Conservation (phyloP, 2,797 vertebrate species). For the Ataeniobius toweri region DNA sequence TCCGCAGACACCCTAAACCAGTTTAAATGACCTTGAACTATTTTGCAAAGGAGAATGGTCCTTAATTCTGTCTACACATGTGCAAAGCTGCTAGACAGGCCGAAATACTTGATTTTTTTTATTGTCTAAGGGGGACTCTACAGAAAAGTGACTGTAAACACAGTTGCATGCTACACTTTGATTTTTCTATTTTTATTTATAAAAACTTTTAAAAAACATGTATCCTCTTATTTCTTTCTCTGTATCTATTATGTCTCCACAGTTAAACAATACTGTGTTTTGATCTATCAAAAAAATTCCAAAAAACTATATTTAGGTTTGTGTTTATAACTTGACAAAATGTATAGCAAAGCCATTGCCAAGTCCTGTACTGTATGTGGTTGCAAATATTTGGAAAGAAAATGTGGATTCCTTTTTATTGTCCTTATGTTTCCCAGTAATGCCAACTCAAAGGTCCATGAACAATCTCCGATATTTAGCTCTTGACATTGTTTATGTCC, state of each 20-base stretch:
- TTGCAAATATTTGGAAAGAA: neutral
- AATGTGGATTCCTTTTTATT: neutral
- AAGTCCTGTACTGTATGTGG: neutral
- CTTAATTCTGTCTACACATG: neutral
- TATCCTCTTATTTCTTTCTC: neutral
- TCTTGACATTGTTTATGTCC: conserved; percentile 10
- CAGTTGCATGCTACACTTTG: neutral
- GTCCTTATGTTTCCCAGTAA: neutral
- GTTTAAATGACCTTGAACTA: neutral
- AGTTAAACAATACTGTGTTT: neutral
- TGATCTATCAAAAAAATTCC: neutral
- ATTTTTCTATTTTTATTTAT: neutral
- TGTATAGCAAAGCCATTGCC: neutral
- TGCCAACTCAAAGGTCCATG: neutral
- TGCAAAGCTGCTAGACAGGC: neutral
- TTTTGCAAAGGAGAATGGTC: neutral
- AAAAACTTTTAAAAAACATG: neutral
- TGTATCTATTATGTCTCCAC: neutral
- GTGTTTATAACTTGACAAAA: neutral
- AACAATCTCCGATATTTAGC: conserved; percentile 10
- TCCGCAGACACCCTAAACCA: neutral
- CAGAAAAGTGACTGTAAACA: neutral
- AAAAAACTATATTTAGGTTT: neutral
- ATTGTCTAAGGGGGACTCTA: neutral
- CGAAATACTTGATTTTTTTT: neutral